Conservation (phyloP, 2,888 invertebrate species). For the Mylabris sibirica region DNA sequence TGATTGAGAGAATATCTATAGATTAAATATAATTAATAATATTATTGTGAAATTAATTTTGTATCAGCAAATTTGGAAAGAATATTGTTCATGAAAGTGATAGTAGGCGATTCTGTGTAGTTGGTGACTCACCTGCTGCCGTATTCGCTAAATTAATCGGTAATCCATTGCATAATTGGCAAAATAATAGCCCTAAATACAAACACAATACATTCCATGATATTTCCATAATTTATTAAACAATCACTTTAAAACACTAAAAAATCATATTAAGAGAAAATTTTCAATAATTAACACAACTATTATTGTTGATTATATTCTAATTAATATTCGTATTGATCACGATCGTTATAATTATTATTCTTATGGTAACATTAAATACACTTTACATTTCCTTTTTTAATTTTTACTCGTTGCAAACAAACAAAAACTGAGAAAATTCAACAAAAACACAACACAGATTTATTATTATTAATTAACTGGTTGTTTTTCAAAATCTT, state of each 20-base stretch:
- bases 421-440: not conserved
- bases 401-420: not conserved
- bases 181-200: conserved; percentile 53
- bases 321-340: conserved; percentile 3
- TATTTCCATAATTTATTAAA: conserved; percentile 49
- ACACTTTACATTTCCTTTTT: not conserved
- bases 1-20: not conserved
- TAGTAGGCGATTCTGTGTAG: conserved; percentile 41
- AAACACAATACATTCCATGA: conserved; percentile 55
- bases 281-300: not conserved
- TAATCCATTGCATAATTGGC: conserved; percentile 59
- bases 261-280: not conserved
- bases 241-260: not conserved
- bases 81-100: conserved; percentile 43
- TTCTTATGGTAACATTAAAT: not conserved
- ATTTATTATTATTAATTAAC: not conserved
- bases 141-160: conserved; percentile 58
- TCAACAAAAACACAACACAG: not conserved
- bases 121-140: conserved; percentile 59
- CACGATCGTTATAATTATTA: not conserved
- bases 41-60: not conserved
- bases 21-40: too few relatives aligned
- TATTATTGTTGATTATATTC: not conserved
- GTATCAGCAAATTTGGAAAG: conserved; percentile 32
- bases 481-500: not conserved